These are phyloP conservation scores for Leptodirus hochenwartii DNA, from an alignment of 2,888 invertebrate species.

Conservation along the genomic window DNA sequence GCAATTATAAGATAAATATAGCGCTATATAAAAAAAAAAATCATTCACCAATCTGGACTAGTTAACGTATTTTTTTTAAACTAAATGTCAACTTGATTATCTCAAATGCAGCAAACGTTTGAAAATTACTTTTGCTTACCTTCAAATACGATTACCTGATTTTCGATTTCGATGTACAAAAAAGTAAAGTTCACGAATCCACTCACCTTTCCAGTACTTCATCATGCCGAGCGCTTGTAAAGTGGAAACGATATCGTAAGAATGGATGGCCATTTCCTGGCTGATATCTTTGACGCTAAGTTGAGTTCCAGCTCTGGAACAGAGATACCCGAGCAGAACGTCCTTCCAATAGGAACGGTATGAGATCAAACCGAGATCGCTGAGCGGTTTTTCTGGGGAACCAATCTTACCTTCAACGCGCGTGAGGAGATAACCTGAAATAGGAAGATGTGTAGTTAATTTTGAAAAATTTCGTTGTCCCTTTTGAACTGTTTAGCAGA, in stretches of 20 bases:
- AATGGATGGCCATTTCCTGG: constrained; percentile 88
- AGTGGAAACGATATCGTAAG: constrained; percentile 95
- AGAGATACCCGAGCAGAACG: constrained; percentile 78
- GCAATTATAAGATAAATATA: too few species aligned
- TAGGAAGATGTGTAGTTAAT: too few species aligned
- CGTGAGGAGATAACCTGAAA: constrained; percentile 84
- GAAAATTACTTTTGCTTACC: too few species aligned
- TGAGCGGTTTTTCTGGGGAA: constrained; percentile 97
- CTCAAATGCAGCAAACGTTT: too few species aligned
- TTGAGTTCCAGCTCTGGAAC: constrained; percentile 73
- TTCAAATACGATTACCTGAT: too few species aligned
- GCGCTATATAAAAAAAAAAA: too few species aligned
- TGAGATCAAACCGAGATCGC: constrained; percentile 91
- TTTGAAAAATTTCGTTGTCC: constrained; percentile 4
- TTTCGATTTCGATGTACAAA: too few species aligned
- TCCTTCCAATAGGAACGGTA: constrained; percentile 99
- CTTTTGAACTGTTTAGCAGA: not conserved
- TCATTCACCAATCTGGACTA: too few species aligned
- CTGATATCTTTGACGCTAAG: constrained; percentile 81
- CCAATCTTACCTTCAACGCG: constrained; percentile 94
- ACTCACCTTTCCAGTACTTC: constrained; percentile 99
- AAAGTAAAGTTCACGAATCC: too few species aligned
- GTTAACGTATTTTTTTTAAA: too few species aligned
- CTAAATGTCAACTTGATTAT: too few species aligned
- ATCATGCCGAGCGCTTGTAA: constrained; percentile 90